Base-by-base conservation (phyloP, 2,797 vertebrate species). In the Sphenopsis melanotis region DNA sequence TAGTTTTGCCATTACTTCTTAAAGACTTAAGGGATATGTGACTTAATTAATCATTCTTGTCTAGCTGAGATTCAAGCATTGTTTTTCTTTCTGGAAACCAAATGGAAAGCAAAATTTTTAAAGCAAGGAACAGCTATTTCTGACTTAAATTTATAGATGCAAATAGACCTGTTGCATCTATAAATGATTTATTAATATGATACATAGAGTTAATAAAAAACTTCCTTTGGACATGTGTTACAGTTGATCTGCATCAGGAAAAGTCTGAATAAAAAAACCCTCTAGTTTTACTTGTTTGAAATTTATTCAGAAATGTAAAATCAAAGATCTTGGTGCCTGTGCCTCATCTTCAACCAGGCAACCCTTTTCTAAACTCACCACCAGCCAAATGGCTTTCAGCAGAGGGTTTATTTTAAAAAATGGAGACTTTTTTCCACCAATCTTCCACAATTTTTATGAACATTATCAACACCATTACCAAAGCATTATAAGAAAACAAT, bases 141-240 rank as follows among this genome's bases (percentile, higher is more conserved):
- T 11, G n/a, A 34, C 22, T 56, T 56, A 24, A 55, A 56, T 56
- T 34, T 56, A 56, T 24, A 56, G 15, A 56, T 16, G 15, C 47
- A 72, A 84, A 17, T 0, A 85, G 20, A 83, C 9, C 24, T 77
- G 41, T 12, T 63, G 47, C 9, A 90, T 12, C 39, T 47, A 83
- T 15, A 68, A 78, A 47, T 50, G 0, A 71, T 42, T 80, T 82
- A 87, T 34, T 76, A 59, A 79, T 5, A 2, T 6, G 17, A 81
- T 19, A 57, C 13, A n/a, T 8, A 23, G 39, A 83, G 50, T 29
- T 86, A 66, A 82, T 42, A 5, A 84, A 60, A 93, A 74, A 29
- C 18, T 42, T 80, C 23, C 6, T 27, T n/a, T 49, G 32, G 39
- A 39, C 7, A 34, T 0, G 0, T 19, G 22, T 30, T 83, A n/a